These are phyloP conservation scores for Chrysochloris asiatica DNA, from an alignment of 2,113 vertebrate species.

Conservation along the genomic window DNA sequence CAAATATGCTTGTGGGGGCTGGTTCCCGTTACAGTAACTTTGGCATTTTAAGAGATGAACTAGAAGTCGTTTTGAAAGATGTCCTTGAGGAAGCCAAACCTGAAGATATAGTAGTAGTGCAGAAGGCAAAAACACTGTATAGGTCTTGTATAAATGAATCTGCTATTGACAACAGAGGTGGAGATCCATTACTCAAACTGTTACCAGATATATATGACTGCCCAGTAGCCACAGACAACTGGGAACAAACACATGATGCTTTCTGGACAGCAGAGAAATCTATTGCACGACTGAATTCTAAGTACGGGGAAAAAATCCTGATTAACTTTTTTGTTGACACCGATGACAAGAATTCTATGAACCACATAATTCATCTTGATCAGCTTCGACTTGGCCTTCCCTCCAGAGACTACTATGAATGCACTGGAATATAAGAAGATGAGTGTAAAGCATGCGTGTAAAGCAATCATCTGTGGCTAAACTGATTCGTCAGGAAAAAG, in stretches of 20 bases:
- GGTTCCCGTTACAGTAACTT: conserved; percentile 96
- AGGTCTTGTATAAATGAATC: conserved; percentile 96
- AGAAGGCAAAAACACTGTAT: conserved; percentile 95
- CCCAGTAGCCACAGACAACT: conserved; percentile 91
- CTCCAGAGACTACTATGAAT: conserved; percentile 94
- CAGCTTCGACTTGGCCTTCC: conserved; percentile 94
- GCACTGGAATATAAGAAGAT: conserved; percentile 89
- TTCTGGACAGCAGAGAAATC: conserved; percentile 90
- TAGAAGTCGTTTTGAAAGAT: conserved; percentile 96
- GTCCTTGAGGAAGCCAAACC: conserved; percentile 88
- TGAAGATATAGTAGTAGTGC: conserved; percentile 86
- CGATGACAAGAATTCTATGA: conserved; percentile 93
- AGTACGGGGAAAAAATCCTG: conserved; percentile 92
- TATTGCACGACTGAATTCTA: conserved; percentile 90
- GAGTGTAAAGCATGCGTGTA: no score
- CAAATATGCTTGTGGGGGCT: conserved; percentile 95
- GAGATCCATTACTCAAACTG: conserved; percentile 88
- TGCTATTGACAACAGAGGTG: conserved; percentile 90
- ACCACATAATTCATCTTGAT: conserved; percentile 95
- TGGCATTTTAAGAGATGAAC: conserved; percentile 93
- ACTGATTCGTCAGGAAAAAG: conserved; percentile 90
- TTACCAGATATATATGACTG: conserved; percentile 90
- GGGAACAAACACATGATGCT: conserved; percentile 86
- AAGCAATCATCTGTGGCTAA: conserved; percentile 92
- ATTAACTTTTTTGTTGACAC: conserved; percentile 94